phyloP scores from a whole-genome alignment of 2,888 invertebrate species.

The Zaprionus lineosus region DNA sequence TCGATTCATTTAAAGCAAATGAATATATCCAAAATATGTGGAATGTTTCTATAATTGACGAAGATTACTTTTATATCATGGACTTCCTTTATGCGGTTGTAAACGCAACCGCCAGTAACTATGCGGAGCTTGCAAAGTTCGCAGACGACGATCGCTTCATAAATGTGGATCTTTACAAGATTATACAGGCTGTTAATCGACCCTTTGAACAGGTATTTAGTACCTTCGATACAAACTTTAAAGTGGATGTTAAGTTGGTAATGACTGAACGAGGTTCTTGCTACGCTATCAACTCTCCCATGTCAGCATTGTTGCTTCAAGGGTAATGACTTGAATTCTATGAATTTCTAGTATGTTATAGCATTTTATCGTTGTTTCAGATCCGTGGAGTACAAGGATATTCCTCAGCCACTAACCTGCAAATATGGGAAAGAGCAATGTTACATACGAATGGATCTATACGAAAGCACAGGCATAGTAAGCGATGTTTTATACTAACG shows the following conservation, averaged over 20 bases:
- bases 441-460: conserved; percentile 80
- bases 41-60: conserved; percentile 82
- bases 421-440: conserved; percentile 81
- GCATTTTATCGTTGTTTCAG: conserved; percentile 38
- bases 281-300: conserved; percentile 85
- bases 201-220: conserved; percentile 75
- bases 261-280: conserved; percentile 88
- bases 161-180: conserved; percentile 82
- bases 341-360: neutral
- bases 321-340: conserved; percentile 47
- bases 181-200: conserved; percentile 69
- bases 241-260: conserved; percentile 79
- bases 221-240: conserved; percentile 67
- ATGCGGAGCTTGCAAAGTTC: conserved; percentile 81
- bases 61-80: conserved; percentile 83
- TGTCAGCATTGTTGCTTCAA: conserved; percentile 69
- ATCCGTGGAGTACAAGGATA: conserved; percentile 44
- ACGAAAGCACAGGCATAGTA: conserved; percentile 80
- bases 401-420: conserved; percentile 68
- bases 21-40: conserved; percentile 80
- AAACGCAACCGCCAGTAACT: conserved; percentile 83
- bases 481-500: conserved; percentile 4
- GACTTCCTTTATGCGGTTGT: conserved; percentile 83
- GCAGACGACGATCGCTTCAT: conserved; percentile 82
- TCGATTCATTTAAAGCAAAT: conserved; percentile 78